Percentiles rank a stretch among this genome's conserved stretches.
These are phyloP conservation scores for Lordiphosa mommai DNA, from an alignment of 1,140 invertebrate genomes.

Conservation along the genomic window DNA sequence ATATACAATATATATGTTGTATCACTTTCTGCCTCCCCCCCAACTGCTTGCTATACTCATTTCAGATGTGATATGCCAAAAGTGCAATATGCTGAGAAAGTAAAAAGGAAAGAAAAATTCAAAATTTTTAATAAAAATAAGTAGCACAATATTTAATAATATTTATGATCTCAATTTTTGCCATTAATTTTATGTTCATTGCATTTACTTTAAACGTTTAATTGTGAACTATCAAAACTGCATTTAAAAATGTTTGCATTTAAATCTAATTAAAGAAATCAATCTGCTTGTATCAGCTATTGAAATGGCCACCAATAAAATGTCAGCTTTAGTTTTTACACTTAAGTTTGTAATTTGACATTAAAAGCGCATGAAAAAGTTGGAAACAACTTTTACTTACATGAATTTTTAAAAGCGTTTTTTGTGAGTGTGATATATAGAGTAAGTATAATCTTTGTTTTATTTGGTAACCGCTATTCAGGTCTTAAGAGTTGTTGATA, in stretches of 20 bases:
- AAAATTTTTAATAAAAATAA: conserved; percentile 29
- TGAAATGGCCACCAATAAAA: not conserved
- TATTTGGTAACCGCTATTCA: too few species aligned
- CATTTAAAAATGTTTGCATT: conserved; percentile 13
- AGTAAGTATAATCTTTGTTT: too few species aligned
- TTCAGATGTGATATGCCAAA: conserved; percentile 58
- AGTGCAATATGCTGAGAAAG: conserved; percentile 24
- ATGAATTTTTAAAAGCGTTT: too few species aligned
- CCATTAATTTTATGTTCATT: conserved; percentile 3
- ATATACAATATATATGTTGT: conserved; percentile 22
- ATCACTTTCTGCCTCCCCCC: conserved; percentile 14
- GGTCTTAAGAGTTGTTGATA: too few species aligned
- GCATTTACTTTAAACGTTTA: not conserved
- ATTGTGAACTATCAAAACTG: conserved; percentile 3
- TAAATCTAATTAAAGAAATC: too few species aligned
- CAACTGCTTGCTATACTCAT: conserved; percentile 42
- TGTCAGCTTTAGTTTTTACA: too few species aligned
- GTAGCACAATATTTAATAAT: conserved; percentile 28
- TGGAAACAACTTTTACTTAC: too few species aligned
- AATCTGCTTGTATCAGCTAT: too few species aligned
- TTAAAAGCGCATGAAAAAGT: too few species aligned
- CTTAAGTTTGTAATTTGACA: too few species aligned
- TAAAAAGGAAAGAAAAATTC: conserved; percentile 8
- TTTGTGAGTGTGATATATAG: too few species aligned
- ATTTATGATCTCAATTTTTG: conserved; percentile 22